Conservation (phyloP, 2,797 vertebrate species). For the Pterois miles region DNA sequence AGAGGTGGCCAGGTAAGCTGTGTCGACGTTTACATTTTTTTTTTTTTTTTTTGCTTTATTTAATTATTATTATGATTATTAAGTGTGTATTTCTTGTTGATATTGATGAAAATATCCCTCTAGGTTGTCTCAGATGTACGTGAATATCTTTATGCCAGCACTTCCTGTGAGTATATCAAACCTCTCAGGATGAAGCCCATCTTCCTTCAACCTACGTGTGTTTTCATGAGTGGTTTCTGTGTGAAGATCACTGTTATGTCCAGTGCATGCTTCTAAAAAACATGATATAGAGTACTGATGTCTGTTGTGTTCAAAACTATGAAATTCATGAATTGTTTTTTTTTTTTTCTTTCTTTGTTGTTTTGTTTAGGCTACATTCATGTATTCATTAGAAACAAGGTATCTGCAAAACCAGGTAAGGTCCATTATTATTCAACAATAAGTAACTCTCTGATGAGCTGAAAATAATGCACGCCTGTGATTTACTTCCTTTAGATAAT, state of each 20-base stretch:
- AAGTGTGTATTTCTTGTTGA: neutral
- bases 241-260: neutral
- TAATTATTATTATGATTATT: neutral
- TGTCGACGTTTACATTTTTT: fast-evolving
- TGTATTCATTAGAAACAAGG: constrained; percentile 68
- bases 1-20: constrained; percentile 85
- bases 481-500: neutral
- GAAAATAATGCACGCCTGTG: neutral
- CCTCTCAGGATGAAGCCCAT: neutral
- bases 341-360: neutral
- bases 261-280: neutral
- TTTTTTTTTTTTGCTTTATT: neutral
- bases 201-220: neutral
- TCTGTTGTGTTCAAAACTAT: neutral
- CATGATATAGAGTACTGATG: no score
- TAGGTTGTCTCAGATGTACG: constrained; percentile 91
- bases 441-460: neutral
- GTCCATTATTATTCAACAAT: neutral
- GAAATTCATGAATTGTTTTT: neutral
- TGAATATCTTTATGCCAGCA: constrained; percentile 91
- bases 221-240: neutral
- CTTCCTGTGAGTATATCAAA: constrained; percentile 89
- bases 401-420: constrained; percentile 82
- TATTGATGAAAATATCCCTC: constrained; percentile 18
- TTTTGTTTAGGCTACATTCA: constrained; percentile 74